Conservation (phyloP, 2,888 invertebrate species). For the Zygaena filipendulae region DNA sequence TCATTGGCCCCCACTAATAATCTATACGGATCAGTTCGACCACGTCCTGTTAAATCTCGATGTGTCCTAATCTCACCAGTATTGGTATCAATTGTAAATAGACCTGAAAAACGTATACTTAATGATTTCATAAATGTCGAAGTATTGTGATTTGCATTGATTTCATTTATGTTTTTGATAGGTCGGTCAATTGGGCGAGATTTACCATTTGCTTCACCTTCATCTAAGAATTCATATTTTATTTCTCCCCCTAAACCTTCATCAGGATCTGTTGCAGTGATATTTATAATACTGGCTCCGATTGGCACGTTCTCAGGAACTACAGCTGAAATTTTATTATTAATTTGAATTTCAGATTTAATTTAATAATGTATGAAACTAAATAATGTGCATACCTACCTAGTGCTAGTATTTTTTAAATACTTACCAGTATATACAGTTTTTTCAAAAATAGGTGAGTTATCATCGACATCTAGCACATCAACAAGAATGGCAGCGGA, state of each 20-base stretch:
- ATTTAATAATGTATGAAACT: neutral
- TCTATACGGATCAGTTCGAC: constrained; percentile 78
- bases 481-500: constrained; percentile 74
- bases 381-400: no score
- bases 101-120: no score
- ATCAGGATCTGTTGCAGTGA: constrained; percentile 81
- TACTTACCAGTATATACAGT: constrained; percentile 64
- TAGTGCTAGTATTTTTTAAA: neutral
- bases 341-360: neutral
- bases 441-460: constrained; percentile 75
- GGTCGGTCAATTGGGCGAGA: no score
- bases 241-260: constrained; percentile 77
- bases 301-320: constrained; percentile 79
- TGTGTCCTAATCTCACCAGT: constrained; percentile 77
- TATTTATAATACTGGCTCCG: constrained; percentile 73
- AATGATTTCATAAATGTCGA: no score
- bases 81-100: constrained; percentile 73
- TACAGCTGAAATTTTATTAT: constrained; percentile 71
- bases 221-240: constrained; percentile 78
- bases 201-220: constrained; percentile 79
- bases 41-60: constrained; percentile 77
- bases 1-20: constrained; percentile 76
- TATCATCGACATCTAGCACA: constrained; percentile 83
- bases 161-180: no score
- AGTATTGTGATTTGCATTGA: no score